Evolutionary conservation across 1,140 invertebrate species (phyloP).

Genomic region (Scaptomyza montana): DNA sequence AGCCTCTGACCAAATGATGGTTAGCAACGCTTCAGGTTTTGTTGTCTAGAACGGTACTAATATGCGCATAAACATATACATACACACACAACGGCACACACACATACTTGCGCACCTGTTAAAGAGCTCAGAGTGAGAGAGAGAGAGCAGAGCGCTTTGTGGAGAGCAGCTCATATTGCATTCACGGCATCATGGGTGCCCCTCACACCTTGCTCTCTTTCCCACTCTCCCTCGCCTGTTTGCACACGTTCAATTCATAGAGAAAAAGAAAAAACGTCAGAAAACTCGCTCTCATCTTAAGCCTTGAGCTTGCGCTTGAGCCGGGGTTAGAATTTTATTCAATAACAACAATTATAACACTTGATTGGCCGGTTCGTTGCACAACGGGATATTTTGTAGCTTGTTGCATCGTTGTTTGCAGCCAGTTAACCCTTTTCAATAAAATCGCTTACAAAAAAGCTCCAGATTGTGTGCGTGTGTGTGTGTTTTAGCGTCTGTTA

Average conservation of each 20-base stretch:
- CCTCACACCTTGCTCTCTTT: slow-evolving; percentile 26
- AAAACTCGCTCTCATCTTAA: slow-evolving; percentile 6
- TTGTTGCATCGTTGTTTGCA: slow-evolving; percentile 32
- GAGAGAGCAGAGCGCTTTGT: slow-evolving; percentile 41
- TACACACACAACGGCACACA: slow-evolving; percentile 12
- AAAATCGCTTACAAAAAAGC: slow-evolving; percentile 27
- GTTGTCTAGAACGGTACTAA: slow-evolving; percentile 80
- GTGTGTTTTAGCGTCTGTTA: slow-evolving; percentile 41
- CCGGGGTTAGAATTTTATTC: slow-evolving; percentile 62
- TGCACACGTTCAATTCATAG: slow-evolving; percentile 30
- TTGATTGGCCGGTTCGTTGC: slow-evolving; percentile 77
- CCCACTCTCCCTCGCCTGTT: slow-evolving; percentile 19
- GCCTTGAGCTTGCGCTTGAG: slow-evolving; percentile 68
- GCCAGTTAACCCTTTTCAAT: slow-evolving; percentile 59
- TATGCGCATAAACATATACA: slow-evolving; percentile 45
- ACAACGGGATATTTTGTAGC: slow-evolving; percentile 75
- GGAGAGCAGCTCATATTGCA: slow-evolving; percentile 66
- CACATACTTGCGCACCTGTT: slow-evolving; percentile 43
- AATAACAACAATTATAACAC: slow-evolving; percentile 44
- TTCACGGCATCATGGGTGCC: slow-evolving; percentile 43
- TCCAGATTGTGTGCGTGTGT: background rate
- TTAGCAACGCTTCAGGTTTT: slow-evolving; percentile 76
- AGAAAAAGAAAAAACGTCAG: slow-evolving; percentile 12
- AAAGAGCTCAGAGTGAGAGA: slow-evolving; percentile 31
- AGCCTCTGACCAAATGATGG: slow-evolving; percentile 66